Conservation (phyloP, 2,888 invertebrate species). For the Caradrina kadenii region DNA sequence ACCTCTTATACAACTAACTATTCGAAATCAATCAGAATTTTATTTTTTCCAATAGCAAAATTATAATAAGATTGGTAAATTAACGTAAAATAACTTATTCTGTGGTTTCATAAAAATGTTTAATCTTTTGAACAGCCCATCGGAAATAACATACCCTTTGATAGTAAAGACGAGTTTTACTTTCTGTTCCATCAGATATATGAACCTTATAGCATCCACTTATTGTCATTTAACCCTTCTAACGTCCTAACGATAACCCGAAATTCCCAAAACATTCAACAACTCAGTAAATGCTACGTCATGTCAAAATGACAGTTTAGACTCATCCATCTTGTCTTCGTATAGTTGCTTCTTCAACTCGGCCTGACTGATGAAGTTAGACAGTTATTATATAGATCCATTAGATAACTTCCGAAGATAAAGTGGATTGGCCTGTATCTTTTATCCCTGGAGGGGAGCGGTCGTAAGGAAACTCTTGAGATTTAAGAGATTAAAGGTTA, state of each 20-base stretch:
- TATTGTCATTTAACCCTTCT: neutral
- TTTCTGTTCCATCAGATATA: neutral
- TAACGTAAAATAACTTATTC: neutral
- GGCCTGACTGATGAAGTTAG: conserved; percentile 42
- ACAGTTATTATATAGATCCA: conserved; percentile 51
- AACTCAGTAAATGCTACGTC: conserved; percentile 38
- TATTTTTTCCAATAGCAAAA: neutral
- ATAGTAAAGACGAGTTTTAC: too few relatives aligned
- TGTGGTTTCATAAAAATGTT: too few relatives aligned
- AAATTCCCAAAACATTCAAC: conserved; percentile 16
- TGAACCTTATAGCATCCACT: neutral
- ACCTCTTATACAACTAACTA: neutral
- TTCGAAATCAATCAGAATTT: neutral
- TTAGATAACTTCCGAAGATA: conserved; percentile 52
- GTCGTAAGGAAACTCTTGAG: conserved; percentile 19
- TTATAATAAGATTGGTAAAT: neutral
- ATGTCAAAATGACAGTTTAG: conserved; percentile 39
- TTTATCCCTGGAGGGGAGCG: conserved; percentile 37
- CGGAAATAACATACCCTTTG: too few relatives aligned
- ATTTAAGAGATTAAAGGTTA: conserved; percentile 45
- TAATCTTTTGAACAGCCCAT: too few relatives aligned
- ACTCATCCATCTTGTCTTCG: conserved; percentile 53
- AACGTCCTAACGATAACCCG: conserved; percentile 2
- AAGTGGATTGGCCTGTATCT: conserved; percentile 58
- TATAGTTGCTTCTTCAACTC: conserved; percentile 40